Evolutionary conservation across 1,140 invertebrate species (phyloP).

Genomic region (Antheraea pernyi): DNA sequence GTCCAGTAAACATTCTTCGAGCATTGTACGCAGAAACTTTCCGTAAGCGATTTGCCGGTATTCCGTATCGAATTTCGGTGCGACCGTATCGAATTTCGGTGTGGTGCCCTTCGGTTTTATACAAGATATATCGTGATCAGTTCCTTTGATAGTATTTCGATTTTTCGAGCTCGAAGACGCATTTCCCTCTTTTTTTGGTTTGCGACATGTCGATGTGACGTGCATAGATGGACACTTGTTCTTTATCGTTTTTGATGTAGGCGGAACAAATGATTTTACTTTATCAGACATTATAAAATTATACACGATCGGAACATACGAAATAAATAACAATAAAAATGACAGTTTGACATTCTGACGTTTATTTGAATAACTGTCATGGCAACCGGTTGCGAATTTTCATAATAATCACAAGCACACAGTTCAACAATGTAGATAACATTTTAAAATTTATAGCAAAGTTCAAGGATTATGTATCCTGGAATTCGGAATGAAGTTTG

Average conservation of each 20-base stretch:
- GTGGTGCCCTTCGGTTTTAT: constrained; percentile 33
- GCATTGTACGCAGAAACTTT: constrained; percentile 51
- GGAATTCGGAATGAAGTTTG: too few species aligned
- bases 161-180: constrained; percentile 23
- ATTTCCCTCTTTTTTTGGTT: constrained; percentile 31
- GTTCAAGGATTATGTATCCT: too few species aligned
- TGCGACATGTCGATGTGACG: constrained; percentile 21
- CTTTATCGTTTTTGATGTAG: constrained; percentile 29
- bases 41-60: constrained; percentile 52
- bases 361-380: constrained; percentile 49
- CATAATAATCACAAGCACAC: constrained; percentile 5
- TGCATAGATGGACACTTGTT: constrained; percentile 31
- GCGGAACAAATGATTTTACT: constrained; percentile 40
- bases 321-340: background rate
- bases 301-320: background rate
- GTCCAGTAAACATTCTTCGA: constrained; percentile 60
- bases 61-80: constrained; percentile 41
- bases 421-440: too few species aligned
- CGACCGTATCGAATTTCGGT: constrained; percentile 41
- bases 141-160: constrained; percentile 33
- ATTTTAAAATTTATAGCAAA: too few species aligned
- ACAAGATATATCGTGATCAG: constrained; percentile 38
- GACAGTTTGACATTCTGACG: constrained; percentile 25
- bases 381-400: constrained; percentile 24
- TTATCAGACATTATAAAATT: constrained; percentile 44